Evolutionary conservation across 2,888 invertebrate genomes (phyloP).

Genomic region (Chesias legatella): DNA sequence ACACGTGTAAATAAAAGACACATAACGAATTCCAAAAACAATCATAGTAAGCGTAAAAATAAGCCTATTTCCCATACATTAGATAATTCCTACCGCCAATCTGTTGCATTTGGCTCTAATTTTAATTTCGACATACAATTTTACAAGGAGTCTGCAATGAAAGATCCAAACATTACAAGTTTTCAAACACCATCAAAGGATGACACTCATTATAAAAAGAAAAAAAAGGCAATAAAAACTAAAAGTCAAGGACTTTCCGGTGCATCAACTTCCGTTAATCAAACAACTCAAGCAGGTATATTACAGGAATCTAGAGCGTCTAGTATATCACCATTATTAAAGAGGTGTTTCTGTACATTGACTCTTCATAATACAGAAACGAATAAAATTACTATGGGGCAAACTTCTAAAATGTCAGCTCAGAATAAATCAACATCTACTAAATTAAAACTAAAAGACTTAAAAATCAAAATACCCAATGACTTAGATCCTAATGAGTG

Average conservation of each 20-base stretch:
- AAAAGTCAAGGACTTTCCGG: slow-evolving; percentile 5
- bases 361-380: slow-evolving; percentile 18
- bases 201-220: not conserved
- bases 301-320: slow-evolving; percentile 20
- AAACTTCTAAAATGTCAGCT: not conserved
- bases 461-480: not conserved
- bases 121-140: slow-evolving; percentile 32
- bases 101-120: slow-evolving; percentile 26
- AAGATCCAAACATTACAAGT: not conserved
- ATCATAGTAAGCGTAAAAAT: not conserved
- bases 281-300: slow-evolving; percentile 14
- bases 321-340: slow-evolving; percentile 27
- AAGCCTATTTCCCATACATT: slow-evolving; percentile 1
- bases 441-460: slow-evolving; percentile 3
- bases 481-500: slow-evolving; percentile 32
- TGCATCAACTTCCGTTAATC: not conserved
- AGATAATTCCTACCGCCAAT: slow-evolving; percentile 14
- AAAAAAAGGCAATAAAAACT: not conserved
- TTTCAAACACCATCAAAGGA: not conserved
- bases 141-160: slow-evolving; percentile 20
- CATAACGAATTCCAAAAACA: not conserved
- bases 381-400: slow-evolving; percentile 1
- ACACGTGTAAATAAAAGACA: not conserved
- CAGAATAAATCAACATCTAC: slow-evolving; percentile 1
- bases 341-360: slow-evolving; percentile 37